Evolutionary conservation across 2,113 vertebrate genomes (phyloP).

Genomic region (rabbit (Oryctolagus cuniculus)): mOryCun1.1 NC_091443.1:22849501-22850000

Average conservation of each 20-base stretch:
- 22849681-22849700: neutral
- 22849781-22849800: too few species aligned
- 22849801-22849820: neutral
- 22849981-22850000: too few species aligned
- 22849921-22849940: neutral
- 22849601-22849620: neutral
- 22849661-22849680: rapidly evolving
- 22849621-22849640: neutral
- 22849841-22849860: neutral
- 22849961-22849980: too few species aligned
- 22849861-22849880: neutral
- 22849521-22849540: neutral
- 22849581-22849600: neutral
- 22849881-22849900: neutral
- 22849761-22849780: too few species aligned
- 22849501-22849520: constrained; percentile 34
- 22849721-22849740: too few species aligned
- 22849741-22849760: too few species aligned
- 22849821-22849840: neutral
- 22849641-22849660: neutral
- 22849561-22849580: neutral
- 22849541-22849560: neutral
- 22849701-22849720: neutral
- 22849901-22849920: neutral
- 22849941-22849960: constrained; percentile 3